phyloP scores from a whole-genome alignment of 1,140 invertebrate species.

The Eriocheir sinensis region DNA sequence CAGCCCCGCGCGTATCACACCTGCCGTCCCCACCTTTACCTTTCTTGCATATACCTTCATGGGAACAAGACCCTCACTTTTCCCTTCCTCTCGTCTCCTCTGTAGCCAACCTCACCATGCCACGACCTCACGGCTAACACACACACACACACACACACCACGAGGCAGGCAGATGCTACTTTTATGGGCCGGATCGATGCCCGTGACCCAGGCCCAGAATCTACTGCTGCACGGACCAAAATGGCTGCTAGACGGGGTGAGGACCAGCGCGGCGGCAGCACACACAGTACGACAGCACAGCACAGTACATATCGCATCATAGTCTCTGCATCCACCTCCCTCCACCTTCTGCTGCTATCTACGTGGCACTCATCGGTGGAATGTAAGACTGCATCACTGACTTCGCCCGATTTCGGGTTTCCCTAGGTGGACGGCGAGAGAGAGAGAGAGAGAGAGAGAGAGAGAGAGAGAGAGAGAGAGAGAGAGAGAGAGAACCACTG shows the following conservation, averaged over 20 bases:
- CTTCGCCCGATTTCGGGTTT: too few relatives aligned
- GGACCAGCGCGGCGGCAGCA: too few relatives aligned
- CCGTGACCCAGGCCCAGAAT: slow-evolving; percentile 1
- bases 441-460: slow-evolving; percentile 64
- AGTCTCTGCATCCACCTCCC: not conserved
- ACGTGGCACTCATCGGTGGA: too few relatives aligned
- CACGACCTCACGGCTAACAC: too few relatives aligned
- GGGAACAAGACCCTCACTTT: too few relatives aligned
- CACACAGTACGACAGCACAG: not conserved
- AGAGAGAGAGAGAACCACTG: not conserved
- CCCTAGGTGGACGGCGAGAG: too few relatives aligned
- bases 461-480: slow-evolving; percentile 64
- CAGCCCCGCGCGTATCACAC: not conserved
- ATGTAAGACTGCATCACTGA: too few relatives aligned
- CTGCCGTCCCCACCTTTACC: not conserved
- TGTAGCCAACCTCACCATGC: too few relatives aligned
- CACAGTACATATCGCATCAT: not conserved
- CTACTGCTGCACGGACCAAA: slow-evolving; percentile 12
- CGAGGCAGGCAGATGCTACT: not conserved
- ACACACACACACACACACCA: not conserved
- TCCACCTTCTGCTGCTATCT: too few relatives aligned
- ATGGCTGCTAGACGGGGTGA: not conserved
- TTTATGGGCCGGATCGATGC: slow-evolving; percentile 1
- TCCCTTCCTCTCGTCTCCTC: too few relatives aligned
- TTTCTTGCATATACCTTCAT: too few relatives aligned